Evolutionary conservation across 2,888 invertebrate genomes (phyloP).

Genomic region (Chloroclysta siterata): DNA sequence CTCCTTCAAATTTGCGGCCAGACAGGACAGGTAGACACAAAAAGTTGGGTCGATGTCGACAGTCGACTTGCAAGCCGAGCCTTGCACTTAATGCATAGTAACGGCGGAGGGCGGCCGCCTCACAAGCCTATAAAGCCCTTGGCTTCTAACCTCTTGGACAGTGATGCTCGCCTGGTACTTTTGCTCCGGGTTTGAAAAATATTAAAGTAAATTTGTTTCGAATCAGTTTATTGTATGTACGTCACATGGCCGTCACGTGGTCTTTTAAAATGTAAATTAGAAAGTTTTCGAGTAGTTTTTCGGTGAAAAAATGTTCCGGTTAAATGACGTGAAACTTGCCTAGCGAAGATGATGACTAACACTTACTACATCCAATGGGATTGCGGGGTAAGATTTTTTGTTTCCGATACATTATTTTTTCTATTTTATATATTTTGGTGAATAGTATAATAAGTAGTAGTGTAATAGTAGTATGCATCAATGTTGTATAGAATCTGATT

Average conservation of each 20-base stretch:
- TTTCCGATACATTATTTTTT: not conserved
- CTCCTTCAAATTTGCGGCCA: constrained; percentile 36
- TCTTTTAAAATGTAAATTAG: not conserved
- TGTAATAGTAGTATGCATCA: not conserved
- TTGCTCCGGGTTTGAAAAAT: constrained; percentile 14
- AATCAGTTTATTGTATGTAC: not conserved
- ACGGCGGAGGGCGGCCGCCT: constrained; percentile 65
- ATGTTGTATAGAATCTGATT: not conserved
- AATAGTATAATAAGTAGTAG: too few species aligned
- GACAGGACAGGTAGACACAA: constrained; percentile 48
- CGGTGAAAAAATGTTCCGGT: constrained; percentile 16
- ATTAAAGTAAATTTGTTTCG: not conserved
- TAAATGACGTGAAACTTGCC: not conserved
- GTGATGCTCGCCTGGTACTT: constrained; percentile 54
- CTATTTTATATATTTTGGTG: too few species aligned
- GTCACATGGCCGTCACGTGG: not conserved
- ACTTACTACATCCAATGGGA: constrained; percentile 64
- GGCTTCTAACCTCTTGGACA: constrained; percentile 43
- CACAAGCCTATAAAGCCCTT: constrained; percentile 48
- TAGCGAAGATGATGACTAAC: constrained; percentile 52
- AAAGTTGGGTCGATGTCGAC: constrained; percentile 70
- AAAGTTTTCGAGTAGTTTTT: not conserved
- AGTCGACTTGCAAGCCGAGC: constrained; percentile 48
- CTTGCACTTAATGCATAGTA: constrained; percentile 75
- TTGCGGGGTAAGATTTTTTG: constrained; percentile 55